Conservation (phyloP, 2,797 vertebrate species). For the Ciconia nigra region DNA sequence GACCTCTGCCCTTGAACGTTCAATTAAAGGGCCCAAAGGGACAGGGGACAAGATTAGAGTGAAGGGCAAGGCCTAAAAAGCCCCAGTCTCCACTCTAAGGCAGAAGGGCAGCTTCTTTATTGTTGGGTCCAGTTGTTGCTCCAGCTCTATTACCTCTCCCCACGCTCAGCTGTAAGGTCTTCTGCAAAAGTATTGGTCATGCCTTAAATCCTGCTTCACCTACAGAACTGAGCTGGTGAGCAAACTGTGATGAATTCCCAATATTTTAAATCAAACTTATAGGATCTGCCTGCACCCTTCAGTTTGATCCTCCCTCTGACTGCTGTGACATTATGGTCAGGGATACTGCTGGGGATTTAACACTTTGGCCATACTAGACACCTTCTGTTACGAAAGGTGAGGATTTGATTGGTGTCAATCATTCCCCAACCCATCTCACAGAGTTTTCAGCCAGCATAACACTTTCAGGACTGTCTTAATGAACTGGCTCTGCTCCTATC, state of each 20-base stretch:
- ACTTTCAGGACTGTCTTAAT: slow-evolving; percentile 69
- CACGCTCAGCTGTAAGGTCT: background rate
- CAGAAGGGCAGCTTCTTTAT: background rate
- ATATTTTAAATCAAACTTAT: slow-evolving; percentile 35
- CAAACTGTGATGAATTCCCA: slow-evolving; percentile 22
- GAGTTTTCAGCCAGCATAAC: slow-evolving; percentile 47
- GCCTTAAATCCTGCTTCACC: background rate
- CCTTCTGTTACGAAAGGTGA: slow-evolving; percentile 29
- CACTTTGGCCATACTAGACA: background rate
- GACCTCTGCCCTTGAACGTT: background rate
- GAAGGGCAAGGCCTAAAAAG: slow-evolving; percentile 19
- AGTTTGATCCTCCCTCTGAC: background rate
- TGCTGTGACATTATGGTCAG: background rate
- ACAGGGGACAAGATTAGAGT: background rate
- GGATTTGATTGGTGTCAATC: slow-evolving; percentile 72
- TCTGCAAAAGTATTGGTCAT: slow-evolving; percentile 30
- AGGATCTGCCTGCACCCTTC: slow-evolving; percentile 7
- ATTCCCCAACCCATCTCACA: slow-evolving; percentile 56
- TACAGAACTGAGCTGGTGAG: background rate
- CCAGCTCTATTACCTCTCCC: background rate
- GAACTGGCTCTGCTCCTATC: slow-evolving; percentile 48
- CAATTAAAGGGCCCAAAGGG: background rate
- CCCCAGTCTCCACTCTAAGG: background rate
- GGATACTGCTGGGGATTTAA: slow-evolving; percentile 27
- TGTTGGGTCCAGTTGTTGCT: background rate